These are phyloP conservation scores for Arrhopalites spinosus DNA, from an alignment of 2,888 invertebrate genomes.

Conservation along the genomic window DNA sequence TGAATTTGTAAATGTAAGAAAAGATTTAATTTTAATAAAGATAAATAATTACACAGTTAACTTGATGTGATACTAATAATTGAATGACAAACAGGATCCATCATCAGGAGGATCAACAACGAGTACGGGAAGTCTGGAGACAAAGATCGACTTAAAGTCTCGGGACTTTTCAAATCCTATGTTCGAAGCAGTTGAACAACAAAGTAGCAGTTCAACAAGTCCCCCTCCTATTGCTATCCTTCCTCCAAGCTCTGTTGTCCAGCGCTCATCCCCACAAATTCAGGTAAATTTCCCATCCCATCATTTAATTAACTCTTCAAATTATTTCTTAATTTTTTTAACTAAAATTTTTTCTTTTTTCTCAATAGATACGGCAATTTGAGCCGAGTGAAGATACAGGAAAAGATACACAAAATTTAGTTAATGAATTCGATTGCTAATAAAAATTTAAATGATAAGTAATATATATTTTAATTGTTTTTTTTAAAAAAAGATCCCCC, in stretches of 20 bases:
- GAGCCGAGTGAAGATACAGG: constrained; percentile 87
- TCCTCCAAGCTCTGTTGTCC: constrained; percentile 80
- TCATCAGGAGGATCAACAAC: constrained; percentile 68
- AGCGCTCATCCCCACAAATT: constrained; percentile 74
- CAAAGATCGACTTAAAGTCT: constrained; percentile 40
- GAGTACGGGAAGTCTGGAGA: constrained; percentile 19
- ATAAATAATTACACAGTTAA: neutral
- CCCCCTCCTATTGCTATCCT: constrained; percentile 68
- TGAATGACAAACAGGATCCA: constrained; percentile 62
- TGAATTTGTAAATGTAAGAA: constrained; percentile 69
- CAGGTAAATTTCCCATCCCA: constrained; percentile 58
- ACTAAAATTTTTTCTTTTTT: too few species aligned
- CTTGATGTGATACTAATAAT: neutral
- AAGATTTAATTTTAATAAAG: neutral
- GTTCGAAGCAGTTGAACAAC: constrained; percentile 76
- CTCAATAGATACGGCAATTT: constrained; percentile 73
- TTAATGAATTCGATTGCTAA: constrained; percentile 67
- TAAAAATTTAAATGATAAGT: neutral
- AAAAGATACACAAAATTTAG: constrained; percentile 87
- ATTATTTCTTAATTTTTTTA: too few species aligned
- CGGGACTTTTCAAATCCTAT: constrained; percentile 97
- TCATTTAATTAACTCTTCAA: too few species aligned
- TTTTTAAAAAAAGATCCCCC: constrained; percentile 5
- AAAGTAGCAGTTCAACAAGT: constrained; percentile 59
- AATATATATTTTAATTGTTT: constrained; percentile 24